phyloP scores from a whole-genome alignment of 2,113 vertebrate genomes.

The Ondatra zibethicus region DNA sequence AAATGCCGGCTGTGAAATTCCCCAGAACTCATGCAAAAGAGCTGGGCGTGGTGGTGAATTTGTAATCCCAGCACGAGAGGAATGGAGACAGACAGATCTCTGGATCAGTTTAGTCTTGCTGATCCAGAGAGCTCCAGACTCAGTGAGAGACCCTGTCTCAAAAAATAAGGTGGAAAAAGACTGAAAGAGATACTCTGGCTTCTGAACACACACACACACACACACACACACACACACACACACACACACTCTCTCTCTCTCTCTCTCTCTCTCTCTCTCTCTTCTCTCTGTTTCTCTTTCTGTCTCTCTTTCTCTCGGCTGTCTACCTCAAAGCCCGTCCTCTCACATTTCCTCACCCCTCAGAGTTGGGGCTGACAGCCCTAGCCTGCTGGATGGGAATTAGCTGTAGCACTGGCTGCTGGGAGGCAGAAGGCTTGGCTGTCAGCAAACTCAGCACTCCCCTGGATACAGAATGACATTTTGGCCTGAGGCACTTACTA shows the following conservation, averaged over 20 bases:
- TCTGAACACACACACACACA: no score
- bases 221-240: no score
- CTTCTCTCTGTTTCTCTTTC: not conserved
- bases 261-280: not conserved
- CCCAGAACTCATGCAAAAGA: not conserved
- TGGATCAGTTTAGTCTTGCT: not conserved
- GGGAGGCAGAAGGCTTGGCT: slow-evolving; percentile 31
- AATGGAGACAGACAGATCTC: no score
- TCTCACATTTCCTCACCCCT: not conserved
- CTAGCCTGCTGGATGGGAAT: not conserved
- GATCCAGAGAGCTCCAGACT: not conserved
- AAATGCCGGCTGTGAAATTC: not conserved
- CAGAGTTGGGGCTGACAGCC: slow-evolving; percentile 42
- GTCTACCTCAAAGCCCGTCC: not conserved
- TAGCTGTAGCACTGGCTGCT: not conserved
- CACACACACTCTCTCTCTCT: no score
- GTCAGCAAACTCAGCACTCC: slow-evolving; percentile 68
- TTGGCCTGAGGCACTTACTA: slow-evolving; percentile 71
- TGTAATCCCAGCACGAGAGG: not conserved
- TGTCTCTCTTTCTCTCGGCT: not conserved
- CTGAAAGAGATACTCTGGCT: not conserved
- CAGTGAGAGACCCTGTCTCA: not conserved
- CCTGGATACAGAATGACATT: slow-evolving; percentile 71
- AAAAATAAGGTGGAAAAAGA: not conserved
- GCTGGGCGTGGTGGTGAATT: not conserved